phyloP scores from a whole-genome alignment of 2,888 invertebrate species.

The Pogonocherus hispidulus region DNA sequence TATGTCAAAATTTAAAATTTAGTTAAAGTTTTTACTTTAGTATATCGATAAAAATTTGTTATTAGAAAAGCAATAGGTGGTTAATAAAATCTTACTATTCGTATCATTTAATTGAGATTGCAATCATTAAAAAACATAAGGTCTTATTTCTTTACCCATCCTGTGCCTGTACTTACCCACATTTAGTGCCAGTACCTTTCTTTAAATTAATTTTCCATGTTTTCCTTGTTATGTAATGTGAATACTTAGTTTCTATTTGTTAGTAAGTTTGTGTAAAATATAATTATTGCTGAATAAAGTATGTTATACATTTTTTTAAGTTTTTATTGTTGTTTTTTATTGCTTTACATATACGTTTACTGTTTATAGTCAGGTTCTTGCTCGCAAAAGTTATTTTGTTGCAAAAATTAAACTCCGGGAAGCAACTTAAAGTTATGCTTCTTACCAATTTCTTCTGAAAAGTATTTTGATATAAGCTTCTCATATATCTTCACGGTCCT shows the following conservation, averaged over 20 bases:
- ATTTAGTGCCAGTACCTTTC: constrained; percentile 16
- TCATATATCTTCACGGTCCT: constrained; percentile 23
- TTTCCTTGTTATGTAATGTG: constrained; percentile 25
- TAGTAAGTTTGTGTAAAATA: constrained; percentile 23
- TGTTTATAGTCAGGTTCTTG: too few species aligned
- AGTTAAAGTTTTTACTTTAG: too few species aligned
- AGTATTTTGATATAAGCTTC: constrained; percentile 2
- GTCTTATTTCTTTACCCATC: too few species aligned
- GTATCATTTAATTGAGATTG: too few species aligned
- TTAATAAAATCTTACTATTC: too few species aligned
- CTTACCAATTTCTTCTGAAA: background rate
- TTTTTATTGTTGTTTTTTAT: constrained; percentile 12
- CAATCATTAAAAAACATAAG: too few species aligned
- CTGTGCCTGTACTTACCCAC: too few species aligned
- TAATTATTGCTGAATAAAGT: constrained; percentile 26
- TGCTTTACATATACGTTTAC: background rate
- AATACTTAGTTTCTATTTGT: constrained; percentile 19
- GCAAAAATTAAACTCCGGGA: background rate
- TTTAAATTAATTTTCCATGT: background rate
- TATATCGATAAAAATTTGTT: too few species aligned
- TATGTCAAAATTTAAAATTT: too few species aligned
- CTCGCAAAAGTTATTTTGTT: too few species aligned
- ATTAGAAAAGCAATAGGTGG: too few species aligned
- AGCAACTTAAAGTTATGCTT: background rate
- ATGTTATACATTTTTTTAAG: constrained; percentile 27